Evolutionary conservation across 1,140 invertebrate genomes (phyloP).

Genomic region (Holotrichia oblita): DNA sequence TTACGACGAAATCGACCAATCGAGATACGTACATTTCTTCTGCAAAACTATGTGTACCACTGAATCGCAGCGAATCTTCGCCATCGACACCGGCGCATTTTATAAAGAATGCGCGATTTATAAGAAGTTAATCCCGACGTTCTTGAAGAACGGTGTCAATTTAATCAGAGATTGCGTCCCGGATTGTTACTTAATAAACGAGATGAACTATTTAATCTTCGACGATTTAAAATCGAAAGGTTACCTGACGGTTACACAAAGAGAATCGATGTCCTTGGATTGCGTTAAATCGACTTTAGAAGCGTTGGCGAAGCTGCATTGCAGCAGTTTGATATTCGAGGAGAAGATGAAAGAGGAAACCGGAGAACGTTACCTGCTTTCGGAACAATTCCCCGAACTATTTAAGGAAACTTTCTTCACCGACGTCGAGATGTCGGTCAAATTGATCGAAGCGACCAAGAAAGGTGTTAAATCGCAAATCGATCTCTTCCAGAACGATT

Average conservation of each 20-base stretch:
- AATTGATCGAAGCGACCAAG: constrained; percentile 22
- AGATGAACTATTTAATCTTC: constrained; percentile 37
- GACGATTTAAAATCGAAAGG: constrained; percentile 39
- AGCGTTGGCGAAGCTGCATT: constrained; percentile 49
- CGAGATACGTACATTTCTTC: constrained; percentile 35
- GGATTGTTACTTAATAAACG: constrained; percentile 22
- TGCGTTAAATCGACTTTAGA: constrained; percentile 30
- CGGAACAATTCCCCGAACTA: constrained; percentile 18
- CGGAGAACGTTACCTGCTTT: background rate
- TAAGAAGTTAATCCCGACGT: background rate
- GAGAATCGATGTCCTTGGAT: constrained; percentile 20
- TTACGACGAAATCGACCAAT: background rate
- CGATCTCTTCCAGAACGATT: constrained; percentile 29
- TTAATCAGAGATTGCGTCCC: constrained; percentile 36
- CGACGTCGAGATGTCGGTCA: constrained; percentile 9
- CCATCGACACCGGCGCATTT: constrained; percentile 6
- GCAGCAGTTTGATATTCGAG: constrained; percentile 48
- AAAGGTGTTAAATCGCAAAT: constrained; percentile 30
- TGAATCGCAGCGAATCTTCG: constrained; percentile 41
- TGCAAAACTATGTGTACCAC: constrained; percentile 33
- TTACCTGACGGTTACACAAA: background rate
- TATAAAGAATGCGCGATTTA: constrained; percentile 14
- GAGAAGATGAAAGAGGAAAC: constrained; percentile 41
- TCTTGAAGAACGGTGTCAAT: background rate
- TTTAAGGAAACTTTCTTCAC: constrained; percentile 40